These are phyloP conservation scores for Piprites chloris DNA, from an alignment of 2,113 vertebrate species.

Conservation along the genomic window DNA sequence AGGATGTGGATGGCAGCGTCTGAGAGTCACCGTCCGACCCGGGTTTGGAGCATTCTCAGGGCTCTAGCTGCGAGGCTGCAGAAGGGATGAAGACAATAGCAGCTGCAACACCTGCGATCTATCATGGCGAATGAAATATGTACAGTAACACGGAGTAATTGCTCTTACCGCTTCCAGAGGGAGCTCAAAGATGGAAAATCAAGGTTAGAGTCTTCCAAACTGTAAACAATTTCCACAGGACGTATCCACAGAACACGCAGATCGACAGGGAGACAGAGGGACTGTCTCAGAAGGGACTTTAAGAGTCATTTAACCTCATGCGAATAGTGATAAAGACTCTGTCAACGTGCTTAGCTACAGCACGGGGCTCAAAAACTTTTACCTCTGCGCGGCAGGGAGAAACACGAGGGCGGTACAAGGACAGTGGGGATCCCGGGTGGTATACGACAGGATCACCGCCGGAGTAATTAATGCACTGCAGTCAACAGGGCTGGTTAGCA, in stretches of 20 bases:
- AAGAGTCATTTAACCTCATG: not conserved
- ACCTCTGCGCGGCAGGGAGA: not conserved
- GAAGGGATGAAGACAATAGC: slow-evolving; percentile 6
- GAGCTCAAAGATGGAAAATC: slow-evolving; percentile 60
- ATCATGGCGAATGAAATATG: slow-evolving; percentile 8
- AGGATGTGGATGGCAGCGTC: too few relatives aligned
- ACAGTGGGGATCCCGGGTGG: not conserved
- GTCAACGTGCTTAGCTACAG: not conserved
- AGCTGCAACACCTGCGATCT: slow-evolving; percentile 60
- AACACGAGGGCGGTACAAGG: not conserved
- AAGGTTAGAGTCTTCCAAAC: slow-evolving; percentile 23
- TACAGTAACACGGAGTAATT: slow-evolving; percentile 51
- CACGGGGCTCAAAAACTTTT: not conserved
- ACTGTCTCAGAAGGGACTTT: not conserved
- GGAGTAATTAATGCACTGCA: not conserved
- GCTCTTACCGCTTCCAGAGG: slow-evolving; percentile 62
- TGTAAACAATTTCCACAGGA: slow-evolving; percentile 13
- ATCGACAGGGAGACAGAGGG: not conserved
- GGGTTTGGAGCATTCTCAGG: not conserved
- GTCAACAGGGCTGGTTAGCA: not conserved
- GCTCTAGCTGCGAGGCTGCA: not conserved
- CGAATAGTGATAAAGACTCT: not conserved
- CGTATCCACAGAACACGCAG: not conserved
- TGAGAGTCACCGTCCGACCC: not conserved
- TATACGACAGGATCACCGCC: too few relatives aligned